Evolutionary conservation across 2,113 vertebrate genomes (phyloP).

Genomic region (Tachysurus vachellii): DNA sequence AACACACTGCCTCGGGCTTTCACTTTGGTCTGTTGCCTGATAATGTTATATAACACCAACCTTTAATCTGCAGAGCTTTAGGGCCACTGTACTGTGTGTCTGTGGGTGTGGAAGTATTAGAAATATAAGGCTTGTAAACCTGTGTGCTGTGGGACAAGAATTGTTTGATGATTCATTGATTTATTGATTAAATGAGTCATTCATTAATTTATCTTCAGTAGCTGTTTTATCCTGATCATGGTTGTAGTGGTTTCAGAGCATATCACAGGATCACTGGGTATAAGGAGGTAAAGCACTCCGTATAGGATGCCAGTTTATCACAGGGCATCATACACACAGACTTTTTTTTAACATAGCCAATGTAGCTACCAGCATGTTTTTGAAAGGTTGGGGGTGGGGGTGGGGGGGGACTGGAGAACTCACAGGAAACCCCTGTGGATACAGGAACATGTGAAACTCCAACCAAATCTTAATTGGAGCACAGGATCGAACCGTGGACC

Average conservation of each 20-base stretch:
- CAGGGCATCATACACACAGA: background rate
- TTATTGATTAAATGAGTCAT: background rate
- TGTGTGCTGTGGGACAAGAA: background rate
- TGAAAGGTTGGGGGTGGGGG: too few species aligned
- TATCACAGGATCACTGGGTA: background rate
- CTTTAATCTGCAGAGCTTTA: constrained; percentile 72
- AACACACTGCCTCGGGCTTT: background rate
- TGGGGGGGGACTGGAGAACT: background rate
- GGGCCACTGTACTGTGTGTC: constrained; percentile 31
- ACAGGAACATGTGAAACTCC: background rate
- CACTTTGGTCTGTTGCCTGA: constrained; percentile 20
- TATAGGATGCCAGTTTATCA: background rate
- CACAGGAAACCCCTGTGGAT: background rate
- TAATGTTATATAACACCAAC: constrained; percentile 74
- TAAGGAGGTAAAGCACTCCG: background rate
- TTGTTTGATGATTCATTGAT: background rate
- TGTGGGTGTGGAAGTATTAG: background rate
- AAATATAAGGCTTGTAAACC: background rate
- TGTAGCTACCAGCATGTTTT: background rate
- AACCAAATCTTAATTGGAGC: background rate
- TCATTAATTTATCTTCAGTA: background rate
- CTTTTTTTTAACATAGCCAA: background rate
- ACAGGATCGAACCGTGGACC: background rate
- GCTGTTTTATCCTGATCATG: background rate
- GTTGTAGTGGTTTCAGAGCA: background rate